Base-by-base conservation (phyloP, 2,888 invertebrate species). In the Euzophera pinguis region DNA sequence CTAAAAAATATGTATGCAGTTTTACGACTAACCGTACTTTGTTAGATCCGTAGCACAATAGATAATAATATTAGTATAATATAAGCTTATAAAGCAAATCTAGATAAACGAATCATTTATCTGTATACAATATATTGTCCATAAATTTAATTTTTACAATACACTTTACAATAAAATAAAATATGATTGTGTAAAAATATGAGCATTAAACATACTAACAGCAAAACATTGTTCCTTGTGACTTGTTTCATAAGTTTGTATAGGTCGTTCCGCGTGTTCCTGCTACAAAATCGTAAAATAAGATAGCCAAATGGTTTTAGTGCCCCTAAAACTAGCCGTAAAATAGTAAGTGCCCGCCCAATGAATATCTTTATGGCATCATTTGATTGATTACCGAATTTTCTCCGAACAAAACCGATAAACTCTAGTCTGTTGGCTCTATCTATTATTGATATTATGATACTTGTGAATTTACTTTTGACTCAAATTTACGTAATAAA, bases 291-390 rank as follows among this genome's bases (percentile, higher is more conserved):
- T 75, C 84, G 80, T 84, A 83, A 84, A 84, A 82, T 77, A 75
- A 77, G 78, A 81, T 80, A 78, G 78, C 79, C 79, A 82, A 84
- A 84, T 83, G 77, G 82, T 83, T 82, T 82, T 82, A 84, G 72
- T 82, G 66, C 73, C 73, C 71, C 80, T 84, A 82, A 84, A 84
- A 82, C 81, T 82, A 80, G 80, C 73, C 72, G 75, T 84, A 82
- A 83, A 84, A 79, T 75, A 70, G 77, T 74, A 78, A 81, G 82
- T 77, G 78, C 75, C 63, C 65, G 53, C 59, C 69, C 81, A 83
- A 81, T 84, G 82, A 82, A 83, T 83, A 82, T 75, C 77, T 82
- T 82, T 82, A 82, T 80, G 78, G 74, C 73, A 75, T 76, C 72
- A 76, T 78, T 81, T 81, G 83, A 84, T 83, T 84, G 84, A 84